These are phyloP conservation scores for Phoeniculus purpureus DNA, from an alignment of 2,797 vertebrate species.

Conservation along the genomic window DNA sequence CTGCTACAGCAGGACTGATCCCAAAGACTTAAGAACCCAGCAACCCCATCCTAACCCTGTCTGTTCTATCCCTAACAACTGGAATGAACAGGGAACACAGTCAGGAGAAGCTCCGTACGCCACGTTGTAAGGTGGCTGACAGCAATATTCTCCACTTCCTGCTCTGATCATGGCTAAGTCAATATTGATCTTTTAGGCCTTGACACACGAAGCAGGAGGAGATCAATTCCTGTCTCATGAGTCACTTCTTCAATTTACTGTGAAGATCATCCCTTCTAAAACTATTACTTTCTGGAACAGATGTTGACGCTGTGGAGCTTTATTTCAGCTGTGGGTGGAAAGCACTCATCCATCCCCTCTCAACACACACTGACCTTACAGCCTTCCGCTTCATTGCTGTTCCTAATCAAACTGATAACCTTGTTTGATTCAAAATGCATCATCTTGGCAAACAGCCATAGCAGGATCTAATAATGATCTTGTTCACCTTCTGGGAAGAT, in stretches of 20 bases:
- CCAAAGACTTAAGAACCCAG: background rate
- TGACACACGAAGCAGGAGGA: background rate
- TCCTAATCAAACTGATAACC: background rate
- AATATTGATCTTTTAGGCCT: conserved; percentile 21
- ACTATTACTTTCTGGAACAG: background rate
- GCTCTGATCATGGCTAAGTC: background rate
- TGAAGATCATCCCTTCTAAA: background rate
- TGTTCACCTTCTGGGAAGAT: background rate
- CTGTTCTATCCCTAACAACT: background rate
- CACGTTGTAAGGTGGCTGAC: background rate
- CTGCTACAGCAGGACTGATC: background rate
- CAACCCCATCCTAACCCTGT: background rate
- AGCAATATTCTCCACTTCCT: background rate
- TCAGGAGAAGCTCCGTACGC: background rate
- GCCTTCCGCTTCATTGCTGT: background rate
- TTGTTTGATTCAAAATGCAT: background rate
- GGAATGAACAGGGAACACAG: background rate
- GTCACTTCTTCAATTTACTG: background rate
- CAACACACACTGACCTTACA: background rate
- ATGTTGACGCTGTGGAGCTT: background rate
- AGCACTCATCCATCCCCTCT: background rate
- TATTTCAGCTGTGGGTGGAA: background rate
- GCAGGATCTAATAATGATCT: background rate
- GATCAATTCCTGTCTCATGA: background rate
- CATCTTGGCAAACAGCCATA: background rate